A percentile compares a stretch with the other conserved stretches of the same genome.
phyloP scores from a whole-genome alignment of 2,888 invertebrate species.

The Acleris sparsana region DNA sequence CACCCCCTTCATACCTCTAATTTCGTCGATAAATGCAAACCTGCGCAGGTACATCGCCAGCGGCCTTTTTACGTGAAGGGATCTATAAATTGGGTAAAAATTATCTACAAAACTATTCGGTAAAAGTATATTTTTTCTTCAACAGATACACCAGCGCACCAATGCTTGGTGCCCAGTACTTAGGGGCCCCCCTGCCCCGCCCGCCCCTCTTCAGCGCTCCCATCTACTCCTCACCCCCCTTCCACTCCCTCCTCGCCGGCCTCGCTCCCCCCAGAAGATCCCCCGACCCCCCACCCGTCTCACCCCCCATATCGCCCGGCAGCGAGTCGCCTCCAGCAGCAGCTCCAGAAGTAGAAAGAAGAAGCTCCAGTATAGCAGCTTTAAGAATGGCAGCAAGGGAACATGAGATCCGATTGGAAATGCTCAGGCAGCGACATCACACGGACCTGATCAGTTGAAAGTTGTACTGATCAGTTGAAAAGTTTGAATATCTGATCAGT shows the following conservation, averaged over 20 bases:
- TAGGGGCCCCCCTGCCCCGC: conserved; percentile 74
- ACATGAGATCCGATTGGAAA: conserved; percentile 93
- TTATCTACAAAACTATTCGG: not conserved
- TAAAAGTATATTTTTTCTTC: not conserved
- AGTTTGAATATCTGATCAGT: conserved; percentile 6
- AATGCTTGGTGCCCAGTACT: conserved; percentile 76
- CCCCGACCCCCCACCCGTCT: conserved; percentile 75
- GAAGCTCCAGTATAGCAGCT: conserved; percentile 94
- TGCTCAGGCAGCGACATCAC: conserved; percentile 90
- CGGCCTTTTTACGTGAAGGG: too few relatives aligned
- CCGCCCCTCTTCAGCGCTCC: conserved; percentile 85
- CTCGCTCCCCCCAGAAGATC: conserved; percentile 78
- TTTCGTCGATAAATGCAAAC: too few relatives aligned
- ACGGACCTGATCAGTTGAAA: conserved; percentile 91
- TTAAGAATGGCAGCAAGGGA: conserved; percentile 94
- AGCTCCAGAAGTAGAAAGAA: conserved; percentile 89
- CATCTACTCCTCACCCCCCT: conserved; percentile 85
- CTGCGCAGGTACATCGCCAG: too few relatives aligned
- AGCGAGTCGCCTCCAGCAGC: conserved; percentile 79
- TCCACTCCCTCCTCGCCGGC: conserved; percentile 74
- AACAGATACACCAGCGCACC: conserved; percentile 69
- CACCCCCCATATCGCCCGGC: conserved; percentile 81
- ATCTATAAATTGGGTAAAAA: too few relatives aligned
- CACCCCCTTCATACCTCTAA: too few relatives aligned
- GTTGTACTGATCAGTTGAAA: conserved; percentile 48